A percentile compares a stretch with the other conserved stretches of the same genome.
Evolutionary conservation across 30 jellyfish, hydroid and myxozoan species (phyloP).

Genomic region (Aurelia sp.): DNA sequence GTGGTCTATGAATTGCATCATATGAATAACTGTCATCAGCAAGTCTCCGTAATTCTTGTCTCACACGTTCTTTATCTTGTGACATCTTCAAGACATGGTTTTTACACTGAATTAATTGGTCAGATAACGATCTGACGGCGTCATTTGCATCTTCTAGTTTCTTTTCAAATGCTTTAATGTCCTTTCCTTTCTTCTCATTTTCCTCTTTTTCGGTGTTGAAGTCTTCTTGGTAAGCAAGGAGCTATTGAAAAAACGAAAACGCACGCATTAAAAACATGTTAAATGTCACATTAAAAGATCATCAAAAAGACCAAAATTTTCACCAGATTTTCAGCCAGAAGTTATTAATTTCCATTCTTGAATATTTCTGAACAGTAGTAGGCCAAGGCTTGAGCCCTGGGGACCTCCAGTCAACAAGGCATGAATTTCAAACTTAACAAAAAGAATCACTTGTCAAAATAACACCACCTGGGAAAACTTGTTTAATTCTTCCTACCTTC

Average conservation of each 20-base stretch:
- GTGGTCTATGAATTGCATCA: conserved; percentile 3
- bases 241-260: background rate
- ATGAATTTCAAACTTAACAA: no score
- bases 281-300: no score
- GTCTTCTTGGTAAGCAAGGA: conserved; percentile 62
- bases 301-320: no score
- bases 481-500: no score
- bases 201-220: conserved; percentile 45
- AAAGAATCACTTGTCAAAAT: no score
- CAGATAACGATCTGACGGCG: conserved; percentile 17
- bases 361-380: no score
- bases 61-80: conserved; percentile 14
- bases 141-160: conserved; percentile 38
- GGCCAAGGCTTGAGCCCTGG: no score
- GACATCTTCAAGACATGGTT: conserved; percentile 7
- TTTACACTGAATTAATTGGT: background rate
- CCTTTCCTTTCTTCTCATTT: conserved; percentile 11
- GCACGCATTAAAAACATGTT: no score
- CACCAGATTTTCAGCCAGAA: no score
- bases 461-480: no score
- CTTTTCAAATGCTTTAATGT: background rate
- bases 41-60: background rate
- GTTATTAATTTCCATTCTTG: no score
- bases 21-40: conserved; percentile 7
- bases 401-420: no score